These are phyloP conservation scores for Acropora tenuis DNA, from an alignment of 64 coral and sea anemone genomes.

Conservation along the genomic window DNA sequence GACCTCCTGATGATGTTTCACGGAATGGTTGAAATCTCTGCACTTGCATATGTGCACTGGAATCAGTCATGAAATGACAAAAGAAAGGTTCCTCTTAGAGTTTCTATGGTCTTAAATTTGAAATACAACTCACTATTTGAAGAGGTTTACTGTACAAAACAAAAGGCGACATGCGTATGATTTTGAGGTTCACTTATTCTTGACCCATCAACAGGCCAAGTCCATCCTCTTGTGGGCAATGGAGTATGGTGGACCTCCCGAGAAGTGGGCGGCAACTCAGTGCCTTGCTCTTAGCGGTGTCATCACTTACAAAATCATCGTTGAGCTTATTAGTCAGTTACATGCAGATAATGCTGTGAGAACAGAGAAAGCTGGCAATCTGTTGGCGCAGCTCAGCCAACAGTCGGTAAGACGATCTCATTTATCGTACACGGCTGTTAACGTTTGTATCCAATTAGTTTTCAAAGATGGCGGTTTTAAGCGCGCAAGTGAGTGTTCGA, in stretches of 20 bases:
- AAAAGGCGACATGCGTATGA: not conserved
- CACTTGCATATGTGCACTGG: too few relatives aligned
- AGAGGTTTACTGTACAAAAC: too few relatives aligned
- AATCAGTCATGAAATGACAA: too few relatives aligned
- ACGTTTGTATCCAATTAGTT: too few relatives aligned
- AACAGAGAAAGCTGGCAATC: constrained; percentile 66
- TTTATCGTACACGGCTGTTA: too few relatives aligned
- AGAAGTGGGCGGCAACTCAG: constrained; percentile 93
- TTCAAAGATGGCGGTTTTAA: too few relatives aligned
- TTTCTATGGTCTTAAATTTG: too few relatives aligned
- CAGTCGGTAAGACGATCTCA: constrained; percentile 68
- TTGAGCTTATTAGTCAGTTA: constrained; percentile 78
- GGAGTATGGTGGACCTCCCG: constrained; percentile 82
- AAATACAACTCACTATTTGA: too few relatives aligned
- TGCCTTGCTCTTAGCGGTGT: constrained; percentile 70
- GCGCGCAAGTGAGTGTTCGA: too few relatives aligned
- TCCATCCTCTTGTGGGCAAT: constrained; percentile 78
- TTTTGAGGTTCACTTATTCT: not conserved
- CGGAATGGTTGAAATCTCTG: too few relatives aligned
- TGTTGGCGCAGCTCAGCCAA: constrained; percentile 81
- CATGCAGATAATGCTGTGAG: constrained; percentile 90
- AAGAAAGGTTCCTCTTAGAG: too few relatives aligned
- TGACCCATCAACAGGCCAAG: constrained; percentile 37
- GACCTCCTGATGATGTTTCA: too few relatives aligned
- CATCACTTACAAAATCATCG: constrained; percentile 70